These are phyloP conservation scores for Thymelicus acteon DNA, from an alignment of 2,888 invertebrate genomes.

Conservation along the genomic window DNA sequence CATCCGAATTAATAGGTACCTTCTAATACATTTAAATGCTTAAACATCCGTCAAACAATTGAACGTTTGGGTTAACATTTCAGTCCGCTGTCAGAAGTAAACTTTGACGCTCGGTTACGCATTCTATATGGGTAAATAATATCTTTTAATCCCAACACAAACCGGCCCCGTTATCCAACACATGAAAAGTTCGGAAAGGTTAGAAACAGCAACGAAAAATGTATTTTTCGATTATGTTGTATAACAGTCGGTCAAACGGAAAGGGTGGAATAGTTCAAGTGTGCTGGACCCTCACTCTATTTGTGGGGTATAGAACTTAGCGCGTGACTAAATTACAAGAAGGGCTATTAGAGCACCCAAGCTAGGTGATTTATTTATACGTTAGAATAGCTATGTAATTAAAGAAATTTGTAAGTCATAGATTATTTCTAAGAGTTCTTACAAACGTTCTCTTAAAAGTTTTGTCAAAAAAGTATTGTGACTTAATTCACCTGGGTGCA, in stretches of 20 bases:
- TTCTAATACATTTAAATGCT: conserved; percentile 55
- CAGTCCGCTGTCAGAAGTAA: conserved; percentile 74
- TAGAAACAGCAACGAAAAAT: conserved; percentile 64
- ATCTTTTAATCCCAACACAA: conserved; percentile 77
- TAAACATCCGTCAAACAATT: conserved; percentile 51
- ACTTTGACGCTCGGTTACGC: conserved; percentile 70
- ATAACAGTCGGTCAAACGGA: conserved; percentile 50
- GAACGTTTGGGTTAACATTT: conserved; percentile 57
- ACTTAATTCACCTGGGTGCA: no score
- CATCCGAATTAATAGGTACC: conserved; percentile 47
- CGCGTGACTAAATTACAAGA: conserved; percentile 44
- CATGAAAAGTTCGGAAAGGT: conserved; percentile 69
- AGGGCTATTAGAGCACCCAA: conserved; percentile 14
- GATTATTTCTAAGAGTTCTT: no score
- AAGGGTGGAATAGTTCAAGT: conserved; percentile 44
- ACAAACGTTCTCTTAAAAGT: no score
- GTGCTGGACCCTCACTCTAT: conserved; percentile 43
- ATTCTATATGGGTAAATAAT: conserved; percentile 70
- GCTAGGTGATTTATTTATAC: conserved; percentile 11
- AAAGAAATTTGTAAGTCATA: no score
- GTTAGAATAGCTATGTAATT: background rate
- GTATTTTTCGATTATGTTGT: conserved; percentile 75
- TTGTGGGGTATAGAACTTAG: conserved; percentile 45
- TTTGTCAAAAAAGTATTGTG: no score
- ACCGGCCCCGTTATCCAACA: conserved; percentile 67